Evolutionary conservation across 1,140 invertebrate species (phyloP).

Genomic region (Drosophila chauvacae): DNA sequence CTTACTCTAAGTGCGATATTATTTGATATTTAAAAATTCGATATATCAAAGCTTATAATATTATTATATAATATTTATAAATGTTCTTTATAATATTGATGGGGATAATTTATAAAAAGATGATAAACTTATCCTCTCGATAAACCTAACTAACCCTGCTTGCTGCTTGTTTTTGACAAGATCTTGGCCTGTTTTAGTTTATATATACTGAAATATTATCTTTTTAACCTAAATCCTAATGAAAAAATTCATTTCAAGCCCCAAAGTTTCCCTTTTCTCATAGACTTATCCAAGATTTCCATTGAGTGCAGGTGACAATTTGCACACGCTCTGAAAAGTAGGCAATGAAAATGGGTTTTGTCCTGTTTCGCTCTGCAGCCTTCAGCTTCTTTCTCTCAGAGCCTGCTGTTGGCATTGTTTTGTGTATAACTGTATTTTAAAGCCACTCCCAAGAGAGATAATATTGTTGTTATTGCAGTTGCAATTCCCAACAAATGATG

Average conservation of each 20-base stretch:
- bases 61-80: too few species aligned
- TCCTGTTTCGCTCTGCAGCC: conserved; percentile 30
- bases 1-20: too few species aligned
- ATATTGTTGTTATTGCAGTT: conserved; percentile 20
- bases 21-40: too few species aligned
- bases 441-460: conserved; percentile 64
- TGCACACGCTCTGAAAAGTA: conserved; percentile 61
- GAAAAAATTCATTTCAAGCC: too few species aligned
- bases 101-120: too few species aligned
- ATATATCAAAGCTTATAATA: too few species aligned
- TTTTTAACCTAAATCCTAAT: too few species aligned
- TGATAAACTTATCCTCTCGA: neutral
- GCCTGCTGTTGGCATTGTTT: conserved; percentile 12
- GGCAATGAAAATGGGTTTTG: conserved; percentile 65
- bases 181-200: neutral
- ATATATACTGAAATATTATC: neutral
- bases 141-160: neutral
- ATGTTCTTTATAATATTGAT: too few species aligned
- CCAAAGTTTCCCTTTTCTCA: too few species aligned
- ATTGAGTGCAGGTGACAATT: conserved; percentile 47
- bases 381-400: neutral
- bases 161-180: neutral
- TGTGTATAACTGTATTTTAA: conserved; percentile 55
- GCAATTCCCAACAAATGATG: conserved; percentile 4
- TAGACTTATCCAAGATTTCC: neutral